Evolutionary conservation across 2,113 vertebrate genomes (phyloP), one percentile per base, ranked within the genome.

Genomic region (Antennarius striatus): DNA sequence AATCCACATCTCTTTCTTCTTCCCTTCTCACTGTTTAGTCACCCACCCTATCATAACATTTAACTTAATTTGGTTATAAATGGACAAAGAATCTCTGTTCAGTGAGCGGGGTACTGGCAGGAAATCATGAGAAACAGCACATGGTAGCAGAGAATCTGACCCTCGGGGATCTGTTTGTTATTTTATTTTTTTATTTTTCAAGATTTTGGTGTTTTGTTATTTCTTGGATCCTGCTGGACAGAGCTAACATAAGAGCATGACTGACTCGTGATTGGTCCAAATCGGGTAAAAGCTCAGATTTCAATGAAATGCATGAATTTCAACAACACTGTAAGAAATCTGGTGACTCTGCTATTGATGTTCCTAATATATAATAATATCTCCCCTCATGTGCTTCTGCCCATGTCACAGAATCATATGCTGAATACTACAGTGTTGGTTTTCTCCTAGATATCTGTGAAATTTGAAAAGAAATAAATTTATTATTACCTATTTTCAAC

Each of bases 101-200:
- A 17, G 51, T 4, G 50, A 28, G 13, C 10, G 9, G 10, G 64
- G 11, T 14, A 22, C 3, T 46, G 64, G 50, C 58, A 77, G 75
- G 57, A 65, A 36, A 80, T 86, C 85, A 88, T 63, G 69, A 86
- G 85, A 56, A 76, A 55, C 52, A 16, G 68, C 77, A 64, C 75
- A 82, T 66, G 82, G 71, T 29, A 63, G 40, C 58, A 56, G 56
- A 45, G 58, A 51, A 51, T 72, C 51, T 71, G 66, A 64, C 71
- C 79, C 79, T 60, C 29, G 0, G 70, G 81, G 62, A 32, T 1
- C 4, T 32, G 40, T 40, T 71, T 73, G 57, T 36, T 53, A 53
- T 43, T 60, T 39, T 42, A 5, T 22, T 22, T 22, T 22, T 22
- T 22, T 22, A 22, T 22, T 22, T 22, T 22, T 1, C 22, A 45